phyloP scores from a whole-genome alignment of 92 coral and sea anemone genomes.

The Virgularia gustaviana region DNA sequence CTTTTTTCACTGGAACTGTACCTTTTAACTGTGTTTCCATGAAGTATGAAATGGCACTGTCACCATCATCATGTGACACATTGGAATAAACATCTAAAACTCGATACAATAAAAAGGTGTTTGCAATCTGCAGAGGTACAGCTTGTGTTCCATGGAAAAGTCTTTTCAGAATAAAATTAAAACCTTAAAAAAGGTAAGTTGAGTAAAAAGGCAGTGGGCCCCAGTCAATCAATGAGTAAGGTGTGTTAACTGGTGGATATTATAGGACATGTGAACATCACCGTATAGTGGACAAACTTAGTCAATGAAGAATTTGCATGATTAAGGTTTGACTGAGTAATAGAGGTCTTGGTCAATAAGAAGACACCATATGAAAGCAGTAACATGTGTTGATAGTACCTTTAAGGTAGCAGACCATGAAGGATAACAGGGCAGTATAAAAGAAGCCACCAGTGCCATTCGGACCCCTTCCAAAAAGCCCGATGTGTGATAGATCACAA shows the following conservation, averaged over 20 bases:
- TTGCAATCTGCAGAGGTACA: no score
- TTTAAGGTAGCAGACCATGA: not conserved
- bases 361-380: conserved; percentile 5
- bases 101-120: no score
- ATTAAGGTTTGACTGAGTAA: not conserved
- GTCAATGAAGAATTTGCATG: not conserved
- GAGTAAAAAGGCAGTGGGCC: conserved; percentile 16
- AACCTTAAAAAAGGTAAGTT: conserved; percentile 19
- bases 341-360: not conserved
- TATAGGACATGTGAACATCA: not conserved
- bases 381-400: not conserved
- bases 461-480: conserved; percentile 16
- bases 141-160: not conserved
- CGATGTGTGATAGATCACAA: no score
- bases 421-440: conserved; percentile 3
- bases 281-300: not conserved
- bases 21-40: not conserved
- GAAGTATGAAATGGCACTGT: not conserved
- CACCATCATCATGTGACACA: not conserved
- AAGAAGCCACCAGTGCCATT: conserved; percentile 21
- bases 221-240: conserved; percentile 10
- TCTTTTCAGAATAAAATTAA: not conserved
- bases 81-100: no score
- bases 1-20: not conserved
- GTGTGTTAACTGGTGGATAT: conserved; percentile 17